Base-by-base conservation (phyloP, 2,113 vertebrate genomes). In the Procavia capensis region DNA sequence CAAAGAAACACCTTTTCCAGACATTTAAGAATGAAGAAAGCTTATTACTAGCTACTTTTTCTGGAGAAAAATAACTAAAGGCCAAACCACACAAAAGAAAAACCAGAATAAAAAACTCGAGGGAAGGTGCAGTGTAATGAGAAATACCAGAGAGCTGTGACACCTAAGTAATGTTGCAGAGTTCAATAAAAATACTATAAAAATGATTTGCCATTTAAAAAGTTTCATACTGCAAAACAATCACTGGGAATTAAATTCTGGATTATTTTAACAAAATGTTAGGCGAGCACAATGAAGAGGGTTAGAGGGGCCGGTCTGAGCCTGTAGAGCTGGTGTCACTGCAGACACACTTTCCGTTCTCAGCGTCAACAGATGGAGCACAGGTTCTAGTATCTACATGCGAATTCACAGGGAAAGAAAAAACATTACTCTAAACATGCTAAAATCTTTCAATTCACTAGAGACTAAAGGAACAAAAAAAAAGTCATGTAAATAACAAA, bases 21-120 rank as follows among this genome's bases (percentile, higher is more conserved):
- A 70, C 17, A 70, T 70, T 70, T 70, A 70, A 70, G 66, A 36
- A 70, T 36, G 66, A n/a, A 70, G 16, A n/a, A 70, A 70, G 17
- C 34, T n/a, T 70, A 36, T 36, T 70, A 68, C n/a, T 10, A 68
- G n/a, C 14, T 68, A 68, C 19, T 6, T 36, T 70, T 70, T 20
- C 66, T 36, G 6, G 66, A n/a, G 9, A 68, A 68, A 68, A 64
- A 64, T 11, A 31, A 64, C 14, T 81, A 93, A 75, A 22, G 47
- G 79, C 14, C 31, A 83, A 88, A 43, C 27, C 59, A 61, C 14
- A 83, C 41, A 50, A 54, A 85, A 66, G 47, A 68, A 41, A 82
- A 84, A 88, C 70, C 34, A 92, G 68, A 92, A 92, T 47, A 61
- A 92, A 92, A 68, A 70, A 61, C 20, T 59, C 36, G 39, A 39